phyloP scores from a whole-genome alignment of 1,140 invertebrate species.

The Zaprionus nigranus region DNA sequence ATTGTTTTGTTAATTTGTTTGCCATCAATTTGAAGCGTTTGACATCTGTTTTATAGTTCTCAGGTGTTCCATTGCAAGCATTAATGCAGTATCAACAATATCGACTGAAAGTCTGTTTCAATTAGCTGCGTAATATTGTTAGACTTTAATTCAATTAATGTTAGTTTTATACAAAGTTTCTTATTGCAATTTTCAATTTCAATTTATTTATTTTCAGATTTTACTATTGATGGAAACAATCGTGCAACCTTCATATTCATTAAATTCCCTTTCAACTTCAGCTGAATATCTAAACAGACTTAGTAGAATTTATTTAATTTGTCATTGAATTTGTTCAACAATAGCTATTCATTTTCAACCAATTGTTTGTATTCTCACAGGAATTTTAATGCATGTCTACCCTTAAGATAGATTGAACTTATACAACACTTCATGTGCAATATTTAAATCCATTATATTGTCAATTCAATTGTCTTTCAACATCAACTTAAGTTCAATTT shows the following conservation, averaged over 20 bases:
- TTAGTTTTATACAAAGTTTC: neutral
- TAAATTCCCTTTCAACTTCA: too few species aligned
- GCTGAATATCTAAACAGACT: too few species aligned
- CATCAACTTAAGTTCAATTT: neutral
- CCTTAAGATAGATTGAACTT: too few species aligned
- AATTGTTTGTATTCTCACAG: too few species aligned
- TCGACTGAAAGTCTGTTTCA: neutral
- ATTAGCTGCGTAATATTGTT: neutral
- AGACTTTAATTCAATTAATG: constrained; percentile 4
- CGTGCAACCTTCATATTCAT: too few species aligned
- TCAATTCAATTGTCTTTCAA: neutral
- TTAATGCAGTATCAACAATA: neutral
- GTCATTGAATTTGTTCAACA: too few species aligned
- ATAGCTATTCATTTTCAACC: too few species aligned
- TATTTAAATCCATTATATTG: too few species aligned
- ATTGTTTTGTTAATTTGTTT: constrained; percentile 5
- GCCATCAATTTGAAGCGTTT: constrained; percentile 16
- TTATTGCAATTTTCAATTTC: neutral
- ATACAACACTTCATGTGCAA: too few species aligned
- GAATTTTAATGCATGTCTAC: too few species aligned
- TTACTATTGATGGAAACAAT: too few species aligned
- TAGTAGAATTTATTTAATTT: too few species aligned
- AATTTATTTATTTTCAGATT: neutral
- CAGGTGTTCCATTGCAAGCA: neutral
- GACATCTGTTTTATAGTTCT: neutral